Conservation (phyloP, 2,888 invertebrate genomes). For the Eustalomyia histrio region DNA sequence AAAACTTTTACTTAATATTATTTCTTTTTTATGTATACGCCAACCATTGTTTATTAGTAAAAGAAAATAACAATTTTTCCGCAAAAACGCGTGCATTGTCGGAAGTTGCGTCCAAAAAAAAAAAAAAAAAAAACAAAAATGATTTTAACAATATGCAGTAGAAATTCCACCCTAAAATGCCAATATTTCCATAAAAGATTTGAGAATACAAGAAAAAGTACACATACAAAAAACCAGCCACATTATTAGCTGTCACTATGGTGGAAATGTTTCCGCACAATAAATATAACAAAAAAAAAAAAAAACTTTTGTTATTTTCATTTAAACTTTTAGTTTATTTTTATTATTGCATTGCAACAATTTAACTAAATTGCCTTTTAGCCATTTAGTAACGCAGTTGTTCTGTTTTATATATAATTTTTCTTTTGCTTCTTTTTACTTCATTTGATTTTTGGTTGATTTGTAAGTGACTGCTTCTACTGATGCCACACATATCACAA, state of each 20-base stretch:
- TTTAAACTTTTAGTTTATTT: constrained; percentile 37
- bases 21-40: constrained; percentile 13
- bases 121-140: too few relatives aligned
- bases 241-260: constrained; percentile 66
- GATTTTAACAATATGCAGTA: constrained; percentile 37
- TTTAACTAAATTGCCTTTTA: constrained; percentile 65
- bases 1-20: constrained; percentile 52
- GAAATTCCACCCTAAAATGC: constrained; percentile 31
- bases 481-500: constrained; percentile 20
- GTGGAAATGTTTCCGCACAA: constrained; percentile 48
- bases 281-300: background rate
- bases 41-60: constrained; percentile 52
- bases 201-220: constrained; percentile 17
- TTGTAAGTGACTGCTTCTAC: background rate
- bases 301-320: constrained; percentile 47
- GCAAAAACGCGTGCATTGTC: constrained; percentile 73
- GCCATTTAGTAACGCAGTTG: constrained; percentile 63
- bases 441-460: constrained; percentile 24
- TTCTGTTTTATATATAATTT: constrained; percentile 31
- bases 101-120: constrained; percentile 75
- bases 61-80: constrained; percentile 47
- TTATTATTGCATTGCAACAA: constrained; percentile 52
- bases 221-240: constrained; percentile 33
- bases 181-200: constrained; percentile 7
- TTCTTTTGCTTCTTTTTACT: constrained; percentile 19